Conservation (phyloP, 92 coral and sea anemone species). For the Umimayanthus kanabou region DNA sequence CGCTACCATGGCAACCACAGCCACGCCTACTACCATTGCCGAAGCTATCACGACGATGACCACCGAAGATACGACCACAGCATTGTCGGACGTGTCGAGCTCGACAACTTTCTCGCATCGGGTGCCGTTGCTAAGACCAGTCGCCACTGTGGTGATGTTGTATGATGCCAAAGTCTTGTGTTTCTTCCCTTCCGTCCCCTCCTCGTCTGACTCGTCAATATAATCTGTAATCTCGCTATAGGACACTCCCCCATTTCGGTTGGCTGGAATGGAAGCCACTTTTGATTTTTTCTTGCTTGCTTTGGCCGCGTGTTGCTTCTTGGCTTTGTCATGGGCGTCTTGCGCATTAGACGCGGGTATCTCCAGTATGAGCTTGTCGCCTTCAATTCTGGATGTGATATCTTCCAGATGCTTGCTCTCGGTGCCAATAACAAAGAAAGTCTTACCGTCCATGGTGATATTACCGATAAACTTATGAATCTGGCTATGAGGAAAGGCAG, state of each 20-base stretch:
- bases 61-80: constrained; percentile 99
- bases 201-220: constrained; percentile 69
- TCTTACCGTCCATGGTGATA: constrained; percentile 91
- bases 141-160: constrained; percentile 76
- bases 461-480: constrained; percentile 93
- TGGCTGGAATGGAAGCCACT: constrained; percentile 30
- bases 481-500: background rate
- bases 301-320: constrained; percentile 27
- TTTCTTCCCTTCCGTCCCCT: constrained; percentile 40
- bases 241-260: constrained; percentile 1
- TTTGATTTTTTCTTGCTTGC: constrained; percentile 63
- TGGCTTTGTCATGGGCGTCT: constrained; percentile 42
- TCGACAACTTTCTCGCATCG: constrained; percentile 95
- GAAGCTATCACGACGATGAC: constrained; percentile 99
- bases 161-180: constrained; percentile 76
- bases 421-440: constrained; percentile 86
- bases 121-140: constrained; percentile 77
- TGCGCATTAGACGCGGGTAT: constrained; percentile 67
- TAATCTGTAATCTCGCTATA: constrained; percentile 85
- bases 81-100: constrained; percentile 98
- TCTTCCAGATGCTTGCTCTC: constrained; percentile 85
- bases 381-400: constrained; percentile 68
- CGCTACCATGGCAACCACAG: constrained; percentile 99
- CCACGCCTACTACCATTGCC: constrained; percentile 99
- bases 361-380: constrained; percentile 74